Base-by-base conservation (phyloP, 2,888 invertebrate species). In the Vanessa cardui region DNA sequence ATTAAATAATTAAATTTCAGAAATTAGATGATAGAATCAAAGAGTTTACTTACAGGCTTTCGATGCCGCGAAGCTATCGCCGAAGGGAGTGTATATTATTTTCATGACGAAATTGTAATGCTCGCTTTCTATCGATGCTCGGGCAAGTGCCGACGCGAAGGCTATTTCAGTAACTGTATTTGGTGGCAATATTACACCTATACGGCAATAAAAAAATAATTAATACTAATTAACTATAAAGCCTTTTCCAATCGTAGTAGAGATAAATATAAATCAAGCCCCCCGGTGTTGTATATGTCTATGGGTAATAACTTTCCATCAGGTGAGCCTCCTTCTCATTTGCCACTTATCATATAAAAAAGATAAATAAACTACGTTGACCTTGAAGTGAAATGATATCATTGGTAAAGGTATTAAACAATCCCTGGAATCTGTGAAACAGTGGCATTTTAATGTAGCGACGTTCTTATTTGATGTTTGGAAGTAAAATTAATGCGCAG, bases 51-150 rank as follows among this genome's bases (percentile, higher is more conserved):
- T 72, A 92, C 92, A 89, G 50, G 89, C 91, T 76, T 86, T 89
- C 15, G 89, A 85, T 16, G 92, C 92, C 47, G 89, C 80, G 68
- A 87, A 91, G 71, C 91, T 90, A 67, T 92, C 89, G 1, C 88
- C 90, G 61, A 79, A 80, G 0, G 87, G 84, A 2, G 83, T 84
- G 62, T 90, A 85, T 15, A 80, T 72, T 0, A 82, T 80, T 74
- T 85, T 86, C 84, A 90, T 81, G 1, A 82, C 76, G 69, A 82
- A 92, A 68, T 84, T 81, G 67, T 88, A 90, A 44, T 80, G 84
- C 64, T 89, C 83, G 56, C 90, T 92, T 67, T 90, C 90, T 86
- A 91, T 90, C 0, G 90, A 88, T 1, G 90, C 90, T 46, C 90
- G 78, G 0, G 86, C 81, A 0, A 92, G 79, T 0, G 90, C 83